A percentile compares a stretch with the other conserved stretches of the same genome.
phyloP scores from a whole-genome alignment of 2,797 vertebrate species.

The Eospalax fontanierii region DNA sequence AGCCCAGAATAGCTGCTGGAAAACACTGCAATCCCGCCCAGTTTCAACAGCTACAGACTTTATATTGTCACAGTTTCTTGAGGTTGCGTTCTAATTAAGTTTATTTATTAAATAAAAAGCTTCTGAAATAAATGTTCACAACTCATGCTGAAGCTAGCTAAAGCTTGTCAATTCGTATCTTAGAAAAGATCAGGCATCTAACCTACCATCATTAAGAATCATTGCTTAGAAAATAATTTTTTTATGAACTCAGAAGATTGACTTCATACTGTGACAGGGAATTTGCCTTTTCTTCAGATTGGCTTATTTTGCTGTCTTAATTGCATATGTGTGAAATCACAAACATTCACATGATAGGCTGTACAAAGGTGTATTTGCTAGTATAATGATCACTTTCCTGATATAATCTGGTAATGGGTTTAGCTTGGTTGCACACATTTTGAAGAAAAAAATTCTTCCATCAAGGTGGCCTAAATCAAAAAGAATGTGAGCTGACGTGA shows the following conservation, averaged over 20 bases:
- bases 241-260: constrained; percentile 67
- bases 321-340: constrained; percentile 72
- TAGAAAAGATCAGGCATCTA: constrained; percentile 14
- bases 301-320: constrained; percentile 71
- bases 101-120: constrained; percentile 69
- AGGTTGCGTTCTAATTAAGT: constrained; percentile 34
- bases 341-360: constrained; percentile 66
- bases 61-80: constrained; percentile 62
- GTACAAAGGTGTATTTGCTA: constrained; percentile 40
- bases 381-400: constrained; percentile 69
- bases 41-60: constrained; percentile 40
- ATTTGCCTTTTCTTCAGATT: constrained; percentile 66
- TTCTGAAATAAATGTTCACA: constrained; percentile 36
- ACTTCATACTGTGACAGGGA: constrained; percentile 70
- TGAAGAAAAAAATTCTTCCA: constrained; percentile 56
- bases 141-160: constrained; percentile 58
- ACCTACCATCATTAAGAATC: constrained; percentile 48
- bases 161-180: constrained; percentile 9
- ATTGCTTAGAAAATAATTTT: constrained; percentile 75
- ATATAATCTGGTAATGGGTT: constrained; percentile 68
- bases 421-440: constrained; percentile 63
- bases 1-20: constrained; percentile 2
- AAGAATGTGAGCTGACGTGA: constrained; percentile 62
- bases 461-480: constrained; percentile 72
- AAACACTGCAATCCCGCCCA: constrained; percentile 60